Conservation (phyloP, 2,888 invertebrate genomes). For the Cephus runcator region DNA sequence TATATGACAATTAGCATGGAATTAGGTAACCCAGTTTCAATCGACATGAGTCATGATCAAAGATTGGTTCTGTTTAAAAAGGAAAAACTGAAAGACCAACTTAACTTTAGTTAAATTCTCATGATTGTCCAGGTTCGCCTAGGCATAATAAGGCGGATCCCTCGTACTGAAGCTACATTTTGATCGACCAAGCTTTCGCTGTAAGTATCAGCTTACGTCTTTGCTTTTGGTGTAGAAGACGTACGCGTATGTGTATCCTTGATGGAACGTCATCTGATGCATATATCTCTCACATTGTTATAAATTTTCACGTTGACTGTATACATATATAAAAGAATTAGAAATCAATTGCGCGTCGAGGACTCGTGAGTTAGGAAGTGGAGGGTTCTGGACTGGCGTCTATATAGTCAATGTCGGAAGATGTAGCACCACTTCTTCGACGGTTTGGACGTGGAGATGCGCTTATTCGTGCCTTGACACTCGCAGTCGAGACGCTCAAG, state of each 20-base stretch:
- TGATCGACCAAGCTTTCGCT: background rate
- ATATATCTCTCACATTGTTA: background rate
- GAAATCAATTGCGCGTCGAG: background rate
- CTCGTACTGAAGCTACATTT: background rate
- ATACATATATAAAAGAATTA: background rate
- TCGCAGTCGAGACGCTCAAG: conserved; percentile 55
- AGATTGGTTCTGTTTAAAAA: background rate
- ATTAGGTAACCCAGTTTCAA: background rate
- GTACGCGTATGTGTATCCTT: background rate
- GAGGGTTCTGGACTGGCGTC: conserved; percentile 59
- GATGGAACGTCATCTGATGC: background rate
- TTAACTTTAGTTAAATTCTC: background rate
- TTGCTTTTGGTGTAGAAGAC: background rate
- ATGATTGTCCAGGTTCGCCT: background rate
- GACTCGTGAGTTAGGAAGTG: conserved; percentile 43
- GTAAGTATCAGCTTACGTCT: background rate
- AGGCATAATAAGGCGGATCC: background rate
- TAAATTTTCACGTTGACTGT: background rate
- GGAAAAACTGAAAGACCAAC: background rate
- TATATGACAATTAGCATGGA: background rate
- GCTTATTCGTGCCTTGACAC: conserved; percentile 57
- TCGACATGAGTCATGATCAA: background rate
- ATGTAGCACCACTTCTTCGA: conserved; percentile 36
- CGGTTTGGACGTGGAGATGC: conserved; percentile 47
- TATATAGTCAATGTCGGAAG: conserved; percentile 56